phyloP scores from a whole-genome alignment of 2,888 invertebrate genomes.

The Acronicta alni region DNA sequence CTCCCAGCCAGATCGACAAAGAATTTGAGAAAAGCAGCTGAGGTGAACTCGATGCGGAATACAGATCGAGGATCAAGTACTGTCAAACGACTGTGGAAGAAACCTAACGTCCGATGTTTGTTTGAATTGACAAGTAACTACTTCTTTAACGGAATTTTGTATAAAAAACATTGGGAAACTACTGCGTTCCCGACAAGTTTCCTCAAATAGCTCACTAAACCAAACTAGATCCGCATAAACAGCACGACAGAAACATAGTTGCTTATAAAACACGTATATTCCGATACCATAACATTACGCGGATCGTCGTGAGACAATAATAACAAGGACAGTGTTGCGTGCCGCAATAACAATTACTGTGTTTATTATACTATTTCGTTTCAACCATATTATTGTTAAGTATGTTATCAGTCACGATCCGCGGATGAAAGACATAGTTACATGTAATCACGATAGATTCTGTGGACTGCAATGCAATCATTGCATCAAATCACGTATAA shows the following conservation, averaged over 20 bases:
- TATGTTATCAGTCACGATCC: conserved; percentile 39
- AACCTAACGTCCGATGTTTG: too few species aligned
- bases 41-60: neutral
- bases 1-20: too few species aligned
- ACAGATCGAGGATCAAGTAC: too few species aligned
- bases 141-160: conserved; percentile 1
- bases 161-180: conserved; percentile 2
- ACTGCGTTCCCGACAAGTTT: neutral
- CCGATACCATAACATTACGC: conserved; percentile 54
- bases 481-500: neutral
- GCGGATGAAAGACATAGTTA: conserved; percentile 16
- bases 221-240: conserved; percentile 35
- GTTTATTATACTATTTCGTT: conserved; percentile 50
- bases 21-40: too few species aligned
- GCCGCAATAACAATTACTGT: conserved; percentile 58
- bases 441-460: conserved; percentile 14
- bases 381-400: conserved; percentile 26
- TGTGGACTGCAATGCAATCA: neutral
- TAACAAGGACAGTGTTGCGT: conserved; percentile 51
- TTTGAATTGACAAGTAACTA: neutral
- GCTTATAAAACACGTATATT: conserved; percentile 53
- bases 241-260: conserved; percentile 25
- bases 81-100: too few species aligned
- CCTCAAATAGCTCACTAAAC: neutral
- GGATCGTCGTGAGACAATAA: conserved; percentile 49